phyloP scores from a whole-genome alignment of 1,140 invertebrate genomes.

The Magallana angulata region DNA sequence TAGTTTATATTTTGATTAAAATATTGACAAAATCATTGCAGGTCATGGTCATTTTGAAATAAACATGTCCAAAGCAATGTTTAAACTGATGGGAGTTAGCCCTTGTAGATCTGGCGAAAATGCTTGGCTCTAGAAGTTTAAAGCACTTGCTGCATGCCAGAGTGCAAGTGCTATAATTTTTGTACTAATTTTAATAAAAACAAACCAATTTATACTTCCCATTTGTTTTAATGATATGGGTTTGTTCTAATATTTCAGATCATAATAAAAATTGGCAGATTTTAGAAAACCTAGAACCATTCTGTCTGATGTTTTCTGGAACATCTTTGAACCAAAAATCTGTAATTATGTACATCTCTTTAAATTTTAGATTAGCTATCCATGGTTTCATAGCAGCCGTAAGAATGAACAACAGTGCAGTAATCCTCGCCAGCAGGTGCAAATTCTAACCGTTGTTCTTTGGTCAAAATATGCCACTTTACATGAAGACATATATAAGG shows the following conservation, averaged over 20 bases:
- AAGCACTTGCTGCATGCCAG: no score
- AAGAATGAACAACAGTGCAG: background rate
- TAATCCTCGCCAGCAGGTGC: conserved; percentile 2
- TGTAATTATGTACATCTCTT: background rate
- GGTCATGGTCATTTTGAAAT: no score
- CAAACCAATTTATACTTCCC: no score
- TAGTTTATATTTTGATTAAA: no score
- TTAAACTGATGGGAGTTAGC: background rate
- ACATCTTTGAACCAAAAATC: background rate
- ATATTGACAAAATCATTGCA: no score
- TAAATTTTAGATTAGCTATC: background rate
- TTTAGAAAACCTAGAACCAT: background rate
- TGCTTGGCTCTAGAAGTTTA: background rate
- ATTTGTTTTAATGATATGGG: no score
- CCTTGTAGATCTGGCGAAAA: background rate
- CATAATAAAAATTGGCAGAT: conserved; percentile 13
- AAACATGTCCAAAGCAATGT: background rate
- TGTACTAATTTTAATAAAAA: background rate
- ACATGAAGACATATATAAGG: background rate
- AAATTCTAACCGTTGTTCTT: conserved; percentile 34
- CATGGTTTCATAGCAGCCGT: conserved; percentile 5
- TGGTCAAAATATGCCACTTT: conserved; percentile 20
- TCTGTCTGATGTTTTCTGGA: background rate
- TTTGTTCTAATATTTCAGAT: background rate
- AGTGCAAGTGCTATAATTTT: background rate